These are phyloP conservation scores for Dendrolimus punctatus DNA, from an alignment of 1,140 invertebrate species.

Conservation along the genomic window DNA sequence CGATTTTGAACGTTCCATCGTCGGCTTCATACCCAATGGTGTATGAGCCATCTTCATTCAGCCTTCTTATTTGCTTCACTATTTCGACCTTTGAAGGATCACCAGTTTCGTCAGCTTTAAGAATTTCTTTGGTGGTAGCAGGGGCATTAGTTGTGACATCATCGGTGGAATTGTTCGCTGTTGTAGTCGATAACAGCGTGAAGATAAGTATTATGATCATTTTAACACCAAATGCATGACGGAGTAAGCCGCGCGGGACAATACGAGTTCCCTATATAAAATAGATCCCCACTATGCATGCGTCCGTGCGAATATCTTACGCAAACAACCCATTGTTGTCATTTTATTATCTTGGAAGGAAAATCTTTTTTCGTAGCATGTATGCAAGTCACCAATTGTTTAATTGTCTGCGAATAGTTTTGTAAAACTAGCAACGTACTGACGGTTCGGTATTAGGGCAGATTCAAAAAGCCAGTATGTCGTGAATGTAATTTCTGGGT, in stretches of 20 bases:
- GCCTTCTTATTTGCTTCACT: conserved; percentile 83
- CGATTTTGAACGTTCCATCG: conserved; percentile 88
- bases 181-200: conserved; percentile 62
- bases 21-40: conserved; percentile 89
- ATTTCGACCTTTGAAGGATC: conserved; percentile 74
- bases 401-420: conserved; percentile 47
- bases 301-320: conserved; percentile 60
- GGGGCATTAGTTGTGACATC: conserved; percentile 10
- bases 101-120: conserved; percentile 72
- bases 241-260: conserved; percentile 44
- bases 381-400: conserved; percentile 59
- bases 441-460: conserved; percentile 14
- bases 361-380: conserved; percentile 64
- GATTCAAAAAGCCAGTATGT: neutral
- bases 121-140: conserved; percentile 63
- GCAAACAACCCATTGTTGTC: conserved; percentile 66
- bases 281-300: conserved; percentile 57
- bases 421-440: conserved; percentile 31
- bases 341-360: conserved; percentile 69
- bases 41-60: conserved; percentile 89
- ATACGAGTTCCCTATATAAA: conserved; percentile 59
- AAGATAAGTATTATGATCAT: conserved; percentile 49
- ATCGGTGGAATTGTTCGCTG: conserved; percentile 40
- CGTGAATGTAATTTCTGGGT: no score
- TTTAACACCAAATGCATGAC: conserved; percentile 58